These are phyloP conservation scores for Choreutis nemorana DNA, from an alignment of 2,888 invertebrate genomes.

Conservation along the genomic window DNA sequence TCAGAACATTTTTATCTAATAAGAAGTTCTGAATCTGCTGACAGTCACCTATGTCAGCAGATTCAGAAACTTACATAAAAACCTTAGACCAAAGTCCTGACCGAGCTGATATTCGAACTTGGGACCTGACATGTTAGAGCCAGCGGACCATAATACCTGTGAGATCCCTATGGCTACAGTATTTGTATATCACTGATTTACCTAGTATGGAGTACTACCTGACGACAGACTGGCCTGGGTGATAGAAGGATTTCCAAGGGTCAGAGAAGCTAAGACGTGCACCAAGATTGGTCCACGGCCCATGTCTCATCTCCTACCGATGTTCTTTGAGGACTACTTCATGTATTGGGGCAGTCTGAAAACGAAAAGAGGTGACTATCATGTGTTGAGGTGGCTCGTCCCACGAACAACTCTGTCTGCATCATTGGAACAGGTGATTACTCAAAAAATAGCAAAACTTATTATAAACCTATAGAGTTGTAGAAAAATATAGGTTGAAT, in stretches of 20 bases:
- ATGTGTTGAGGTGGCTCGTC: constrained; percentile 69
- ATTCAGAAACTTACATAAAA: too few relatives aligned
- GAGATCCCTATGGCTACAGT: too few relatives aligned
- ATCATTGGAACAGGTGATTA: constrained; percentile 63
- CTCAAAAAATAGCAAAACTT: not conserved
- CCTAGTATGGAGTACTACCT: constrained; percentile 54
- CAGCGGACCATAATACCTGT: too few relatives aligned
- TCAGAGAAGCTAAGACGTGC: constrained; percentile 55
- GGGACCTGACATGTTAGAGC: too few relatives aligned
- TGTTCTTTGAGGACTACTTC: constrained; percentile 70
- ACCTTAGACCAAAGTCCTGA: too few relatives aligned
- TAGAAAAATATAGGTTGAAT: not conserved
- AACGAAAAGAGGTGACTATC: constrained; percentile 38
- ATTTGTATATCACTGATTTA: too few relatives aligned
- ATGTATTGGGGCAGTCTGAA: constrained; percentile 69
- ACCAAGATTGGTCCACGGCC: constrained; percentile 57
- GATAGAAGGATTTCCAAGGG: constrained; percentile 48
- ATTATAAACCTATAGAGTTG: not conserved
- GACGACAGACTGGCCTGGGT: constrained; percentile 46
- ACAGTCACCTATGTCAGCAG: too few relatives aligned
- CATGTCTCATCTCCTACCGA: constrained; percentile 54
- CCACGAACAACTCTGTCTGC: constrained; percentile 65
- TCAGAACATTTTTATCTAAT: too few relatives aligned
- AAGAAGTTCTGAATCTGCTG: too few relatives aligned
- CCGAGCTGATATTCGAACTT: too few relatives aligned